phyloP scores from a whole-genome alignment of 2,888 invertebrate species.

The Epistrophe grossulariae region DNA sequence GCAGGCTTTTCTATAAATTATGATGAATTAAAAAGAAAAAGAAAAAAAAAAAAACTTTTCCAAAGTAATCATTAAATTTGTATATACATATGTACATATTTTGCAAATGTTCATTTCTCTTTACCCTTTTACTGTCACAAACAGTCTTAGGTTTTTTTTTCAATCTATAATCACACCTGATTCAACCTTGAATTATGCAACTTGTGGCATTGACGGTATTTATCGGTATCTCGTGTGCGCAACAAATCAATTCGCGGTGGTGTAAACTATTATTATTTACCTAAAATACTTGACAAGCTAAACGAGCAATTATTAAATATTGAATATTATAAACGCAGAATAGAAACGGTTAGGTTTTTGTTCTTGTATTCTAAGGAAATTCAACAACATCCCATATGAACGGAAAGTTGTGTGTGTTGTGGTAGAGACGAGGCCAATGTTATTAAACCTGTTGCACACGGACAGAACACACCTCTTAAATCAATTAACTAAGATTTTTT shows the following conservation, averaged over 20 bases:
- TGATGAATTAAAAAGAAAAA: neutral
- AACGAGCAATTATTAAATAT: slow-evolving; percentile 55
- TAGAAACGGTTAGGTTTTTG: neutral
- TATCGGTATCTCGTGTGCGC: slow-evolving; percentile 16
- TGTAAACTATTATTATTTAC: slow-evolving; percentile 36
- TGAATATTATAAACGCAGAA: slow-evolving; percentile 22
- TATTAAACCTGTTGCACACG: neutral
- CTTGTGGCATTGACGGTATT: slow-evolving; percentile 42
- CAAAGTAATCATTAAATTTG: slow-evolving; percentile 26
- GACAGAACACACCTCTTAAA: slow-evolving; percentile 2
- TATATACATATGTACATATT: slow-evolving; percentile 8
- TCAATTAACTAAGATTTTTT: slow-evolving; percentile 7
- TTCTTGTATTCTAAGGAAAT: slow-evolving; percentile 1
- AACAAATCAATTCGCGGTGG: slow-evolving; percentile 4
- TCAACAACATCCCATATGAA: neutral
- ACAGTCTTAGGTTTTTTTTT: slow-evolving; percentile 2
- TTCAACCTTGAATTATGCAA: slow-evolving; percentile 59
- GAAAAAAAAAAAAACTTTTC: slow-evolving; percentile 4
- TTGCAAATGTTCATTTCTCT: slow-evolving; percentile 26
- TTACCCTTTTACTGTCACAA: slow-evolving; percentile 3
- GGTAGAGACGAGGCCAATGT: slow-evolving; percentile 5
- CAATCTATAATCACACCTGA: slow-evolving; percentile 22
- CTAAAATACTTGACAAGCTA: slow-evolving; percentile 42
- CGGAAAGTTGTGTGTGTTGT: slow-evolving; percentile 1
- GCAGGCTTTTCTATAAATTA: slow-evolving; percentile 10